Evolutionary conservation across 2,113 vertebrate genomes (phyloP).

Genomic region (Serilophus lunatus): DNA sequence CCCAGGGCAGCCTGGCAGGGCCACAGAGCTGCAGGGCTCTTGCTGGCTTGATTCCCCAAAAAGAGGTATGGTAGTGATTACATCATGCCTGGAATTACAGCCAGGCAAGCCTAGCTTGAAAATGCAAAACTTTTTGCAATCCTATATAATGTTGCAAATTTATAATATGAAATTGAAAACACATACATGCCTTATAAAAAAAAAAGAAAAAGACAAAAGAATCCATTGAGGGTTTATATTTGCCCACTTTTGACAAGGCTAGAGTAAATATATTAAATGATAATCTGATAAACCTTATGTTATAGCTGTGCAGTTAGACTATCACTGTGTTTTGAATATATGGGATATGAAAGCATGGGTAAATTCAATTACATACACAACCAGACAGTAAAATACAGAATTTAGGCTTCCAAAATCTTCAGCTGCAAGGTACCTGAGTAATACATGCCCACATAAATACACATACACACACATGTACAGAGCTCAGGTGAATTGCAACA

Average conservation of each 20-base stretch:
- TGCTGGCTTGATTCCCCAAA: background rate
- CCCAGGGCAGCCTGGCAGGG: background rate
- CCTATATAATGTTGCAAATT: background rate
- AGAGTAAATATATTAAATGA: background rate
- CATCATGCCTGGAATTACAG: constrained; percentile 16
- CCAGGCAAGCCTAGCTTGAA: background rate
- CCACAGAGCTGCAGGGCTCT: background rate
- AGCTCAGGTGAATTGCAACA: background rate
- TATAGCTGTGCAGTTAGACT: background rate
- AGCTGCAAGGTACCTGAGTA: background rate
- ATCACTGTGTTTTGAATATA: background rate
- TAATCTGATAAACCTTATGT: background rate
- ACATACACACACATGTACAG: background rate
- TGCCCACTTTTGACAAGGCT: background rate
- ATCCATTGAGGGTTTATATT: background rate
- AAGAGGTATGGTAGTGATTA: background rate
- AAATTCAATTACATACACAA: background rate
- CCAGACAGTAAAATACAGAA: background rate
- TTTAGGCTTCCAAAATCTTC: background rate
- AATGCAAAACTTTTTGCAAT: background rate
- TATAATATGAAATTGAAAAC: background rate
- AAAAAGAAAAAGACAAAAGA: background rate
- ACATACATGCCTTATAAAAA: background rate
- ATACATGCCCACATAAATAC: background rate
- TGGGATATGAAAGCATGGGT: background rate